phyloP scores from a whole-genome alignment of 2,888 invertebrate species.

The Agriotes lineatus region DNA sequence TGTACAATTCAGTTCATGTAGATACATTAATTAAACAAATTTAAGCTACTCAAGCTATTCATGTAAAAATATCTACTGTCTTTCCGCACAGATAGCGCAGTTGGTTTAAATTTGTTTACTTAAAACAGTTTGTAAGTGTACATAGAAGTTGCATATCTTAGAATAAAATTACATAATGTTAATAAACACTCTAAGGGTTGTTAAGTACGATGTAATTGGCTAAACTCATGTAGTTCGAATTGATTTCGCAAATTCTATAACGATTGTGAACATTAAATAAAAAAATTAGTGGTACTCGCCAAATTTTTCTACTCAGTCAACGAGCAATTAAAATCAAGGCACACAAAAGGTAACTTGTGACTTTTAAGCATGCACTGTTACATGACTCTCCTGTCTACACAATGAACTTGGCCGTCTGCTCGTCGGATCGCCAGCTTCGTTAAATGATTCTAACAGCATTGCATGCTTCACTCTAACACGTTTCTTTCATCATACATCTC shows the following conservation, averaged over 20 bases:
- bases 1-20: slow-evolving; percentile 25
- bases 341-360: slow-evolving; percentile 20
- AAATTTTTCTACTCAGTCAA: slow-evolving; percentile 10
- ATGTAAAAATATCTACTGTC: slow-evolving; percentile 10
- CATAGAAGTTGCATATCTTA: slow-evolving; percentile 32
- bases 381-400: slow-evolving; percentile 26
- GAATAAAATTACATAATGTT: slow-evolving; percentile 27
- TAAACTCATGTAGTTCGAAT: slow-evolving; percentile 24
- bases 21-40: slow-evolving; percentile 25
- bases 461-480: slow-evolving; percentile 37
- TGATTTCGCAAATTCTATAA: slow-evolving; percentile 12
- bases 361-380: slow-evolving; percentile 37
- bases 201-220: slow-evolving; percentile 33
- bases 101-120: slow-evolving; percentile 33
- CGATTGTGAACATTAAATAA: slow-evolving; percentile 20
- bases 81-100: background rate
- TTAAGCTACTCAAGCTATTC: slow-evolving; percentile 9
- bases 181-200: slow-evolving; percentile 11
- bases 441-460: slow-evolving; percentile 26
- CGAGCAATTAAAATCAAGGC: background rate
- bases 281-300: slow-evolving; percentile 1
- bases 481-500: slow-evolving; percentile 47
- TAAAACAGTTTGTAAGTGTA: slow-evolving; percentile 25
- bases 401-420: slow-evolving; percentile 20
- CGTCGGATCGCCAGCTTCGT: slow-evolving; percentile 15